Percentiles rank a stretch among this genome's conserved stretches.
Conservation (phyloP, 92 coral and sea anemone species). For the Epizoanthus illoricatus region DNA sequence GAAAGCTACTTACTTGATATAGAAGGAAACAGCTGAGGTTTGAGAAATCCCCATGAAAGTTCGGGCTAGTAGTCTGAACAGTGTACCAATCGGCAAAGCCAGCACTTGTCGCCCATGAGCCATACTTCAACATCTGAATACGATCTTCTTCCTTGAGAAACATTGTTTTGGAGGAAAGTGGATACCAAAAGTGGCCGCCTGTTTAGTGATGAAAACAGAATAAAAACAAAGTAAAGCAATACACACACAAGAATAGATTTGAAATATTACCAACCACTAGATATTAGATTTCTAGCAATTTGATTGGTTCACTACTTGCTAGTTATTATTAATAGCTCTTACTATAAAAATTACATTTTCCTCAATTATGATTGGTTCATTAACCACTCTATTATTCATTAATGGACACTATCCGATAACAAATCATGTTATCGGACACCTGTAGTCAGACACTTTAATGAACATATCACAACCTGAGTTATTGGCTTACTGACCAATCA, state of each 20-base stretch:
- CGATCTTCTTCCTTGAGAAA: constrained; percentile 37
- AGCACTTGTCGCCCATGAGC: constrained; percentile 67
- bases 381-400: not conserved
- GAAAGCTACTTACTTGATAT: constrained; percentile 38
- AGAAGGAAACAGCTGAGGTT: constrained; percentile 47
- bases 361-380: no score
- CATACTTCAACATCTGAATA: constrained; percentile 57
- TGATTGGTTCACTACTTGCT: no score
- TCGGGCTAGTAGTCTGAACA: constrained; percentile 58
- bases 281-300: no score
- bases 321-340: no score
- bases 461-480: no score
- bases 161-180: constrained; percentile 56
- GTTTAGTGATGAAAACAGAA: not conserved
- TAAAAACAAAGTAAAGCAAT: not conserved
- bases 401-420: not conserved
- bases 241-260: no score
- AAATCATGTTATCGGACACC: no score
- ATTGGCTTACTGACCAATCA: no score
- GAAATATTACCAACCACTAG: no score
- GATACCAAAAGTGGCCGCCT: constrained; percentile 68
- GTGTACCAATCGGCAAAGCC: constrained; percentile 64
- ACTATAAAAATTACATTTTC: no score
- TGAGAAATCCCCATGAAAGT: constrained; percentile 52
- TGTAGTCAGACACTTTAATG: no score